phyloP scores from a whole-genome alignment of 1,140 invertebrate species.

The Papilio glaucus region DNA sequence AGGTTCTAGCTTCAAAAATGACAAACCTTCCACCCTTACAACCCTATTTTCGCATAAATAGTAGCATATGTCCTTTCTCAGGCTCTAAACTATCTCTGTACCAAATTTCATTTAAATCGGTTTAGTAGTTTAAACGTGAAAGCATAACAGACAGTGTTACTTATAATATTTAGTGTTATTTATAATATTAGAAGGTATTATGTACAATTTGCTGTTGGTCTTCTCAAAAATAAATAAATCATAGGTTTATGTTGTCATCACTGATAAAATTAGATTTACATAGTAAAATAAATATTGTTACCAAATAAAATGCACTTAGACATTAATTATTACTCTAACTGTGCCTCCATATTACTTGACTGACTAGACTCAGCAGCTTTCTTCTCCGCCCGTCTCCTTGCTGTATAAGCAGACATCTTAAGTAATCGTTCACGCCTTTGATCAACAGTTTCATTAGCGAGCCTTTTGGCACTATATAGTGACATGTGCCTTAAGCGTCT shows the following conservation, averaged over 20 bases:
- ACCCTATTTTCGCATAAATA: no score
- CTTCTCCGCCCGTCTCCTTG: slow-evolving; percentile 67
- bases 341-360: neutral
- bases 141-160: no score
- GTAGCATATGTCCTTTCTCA: no score
- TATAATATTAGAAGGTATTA: no score
- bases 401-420: slow-evolving; percentile 82
- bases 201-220: no score
- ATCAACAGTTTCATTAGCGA: slow-evolving; percentile 82
- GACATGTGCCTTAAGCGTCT: slow-evolving; percentile 83
- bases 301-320: neutral
- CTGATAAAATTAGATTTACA: neutral
- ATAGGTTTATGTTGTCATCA: neutral
- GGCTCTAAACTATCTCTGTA: no score
- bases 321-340: neutral
- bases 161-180: no score
- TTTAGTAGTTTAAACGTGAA: no score
- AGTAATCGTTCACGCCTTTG: slow-evolving; percentile 80
- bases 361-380: slow-evolving; percentile 44
- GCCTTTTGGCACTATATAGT: slow-evolving; percentile 73
- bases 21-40: no score
- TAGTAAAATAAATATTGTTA: neutral
- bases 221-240: no score
- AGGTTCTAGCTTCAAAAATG: no score
- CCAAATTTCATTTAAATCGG: no score